Base-by-base conservation (phyloP, 2,888 invertebrate genomes). In the Linyphia triangularis region DNA sequence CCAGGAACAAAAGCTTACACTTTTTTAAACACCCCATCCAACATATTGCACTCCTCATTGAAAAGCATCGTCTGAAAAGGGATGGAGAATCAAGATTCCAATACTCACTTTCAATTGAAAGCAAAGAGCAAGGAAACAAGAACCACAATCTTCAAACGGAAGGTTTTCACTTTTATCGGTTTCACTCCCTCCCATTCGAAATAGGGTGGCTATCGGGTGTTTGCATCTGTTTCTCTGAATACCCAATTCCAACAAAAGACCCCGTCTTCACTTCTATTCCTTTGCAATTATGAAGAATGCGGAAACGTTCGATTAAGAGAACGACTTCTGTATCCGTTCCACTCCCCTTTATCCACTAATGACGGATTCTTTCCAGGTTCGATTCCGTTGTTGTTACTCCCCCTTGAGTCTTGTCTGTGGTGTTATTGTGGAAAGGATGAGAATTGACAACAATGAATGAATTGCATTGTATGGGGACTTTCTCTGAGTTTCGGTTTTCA, bases 281-380 rank as follows among this genome's bases (percentile, higher is more conserved):
- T 83, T 73, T 75, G 75, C 81, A 88, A 88, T 88, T 88, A 88
- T 88, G 86, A 88, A 82, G 86, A 57, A 88, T 82, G 86, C 67
- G 75, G 75, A 81, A 88, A 59, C 40, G 67, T 82, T 88, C 86
- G 86, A 88, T 88, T 88, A 88, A 81, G 81, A 82, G 57, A 63
- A 63, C 65, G 40, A 61, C 43, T 70, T 57, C 43, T 59, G n/a
- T 43, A 24, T 57, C 28, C 26, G 22, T 7, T n/a, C 30, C 69
- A n/a, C 24, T 37, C 57, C 33, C 24, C n/a, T n/a, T 33, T 59
- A 37, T 33, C 86, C 81, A 57, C 86, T 88, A 88, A 88, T 88
- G 86, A 88, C 86, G 43, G 86, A 88, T 88, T 88, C 86, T 88
- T 88, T 81, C 81, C 81, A 59, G 61, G 69, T 88, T 81, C 86